Base-by-base conservation (phyloP, 2,888 invertebrate species). In the Atethmia centrago region DNA sequence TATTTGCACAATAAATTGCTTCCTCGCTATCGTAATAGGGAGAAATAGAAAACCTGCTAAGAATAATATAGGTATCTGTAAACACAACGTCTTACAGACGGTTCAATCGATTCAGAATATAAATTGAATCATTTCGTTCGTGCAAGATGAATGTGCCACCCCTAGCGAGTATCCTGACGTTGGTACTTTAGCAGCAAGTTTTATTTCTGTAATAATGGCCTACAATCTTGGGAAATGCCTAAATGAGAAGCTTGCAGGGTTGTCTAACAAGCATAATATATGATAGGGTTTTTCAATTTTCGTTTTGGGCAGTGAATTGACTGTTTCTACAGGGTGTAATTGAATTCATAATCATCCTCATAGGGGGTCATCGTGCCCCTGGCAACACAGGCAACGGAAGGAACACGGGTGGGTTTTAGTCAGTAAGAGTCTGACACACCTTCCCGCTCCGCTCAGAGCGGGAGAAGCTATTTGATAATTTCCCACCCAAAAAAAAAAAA, bases 121-220 rank as follows among this genome's bases (percentile, higher is more conserved):
- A 82, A 82, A 82, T 82, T 69, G 81, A 82, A 82, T 82, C 61
- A 82, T 83, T 78, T 78, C n/a, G 21, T 51, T 55, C 40, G 36
- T 12, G 55, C 19, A 62, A 77, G 83, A 77, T 59, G 62, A 56
- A 68, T 42, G 67, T 59, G 51, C 47, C 61, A 49, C 4, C 56
- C 65, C 76, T 80, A 55, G 74, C n/a, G 25, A n/a, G 66, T 40
- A 36, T 28, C 12, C 56, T 53, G 51, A 66, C 31, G 56, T 25
- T 64, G 53, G 62, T 70, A 67, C 67, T 69, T 64, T 31, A 59
- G 31, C 21, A 63, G 58, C 58, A 36, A 77, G 68, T 28, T 77
- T 86, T 77, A 83, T 74, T 61, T 51, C 65, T 55, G 62, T 68
- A 68, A 69, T 83, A 84, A 83, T 74, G 45, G 31, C 59, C 25